Evolutionary conservation across 2,797 vertebrate genomes (phyloP), one percentile per base, ranked within the genome.

Genomic region (Argya squamiceps): DNA sequence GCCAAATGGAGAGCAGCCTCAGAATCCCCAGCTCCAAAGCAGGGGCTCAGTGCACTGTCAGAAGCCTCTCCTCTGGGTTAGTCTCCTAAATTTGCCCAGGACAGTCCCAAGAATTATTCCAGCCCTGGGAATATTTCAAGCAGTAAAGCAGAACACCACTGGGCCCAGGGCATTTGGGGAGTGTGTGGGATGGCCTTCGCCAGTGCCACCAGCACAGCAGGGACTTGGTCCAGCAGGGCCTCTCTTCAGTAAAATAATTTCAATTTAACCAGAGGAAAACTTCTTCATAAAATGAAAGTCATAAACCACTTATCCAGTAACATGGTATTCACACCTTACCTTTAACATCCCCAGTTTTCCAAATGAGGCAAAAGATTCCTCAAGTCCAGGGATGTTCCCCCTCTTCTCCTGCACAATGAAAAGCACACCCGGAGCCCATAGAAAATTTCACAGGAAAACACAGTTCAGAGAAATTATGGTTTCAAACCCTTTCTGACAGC

Each of bases 391-490:
- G 23, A 23, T 53, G 32, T 5, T 82, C 39, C 22, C 30, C 5
- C 41, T 93, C 43, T 32, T 56, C 34, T 52, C 20, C 41, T 0
- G 0, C 3, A 7, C 26, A 19, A 20, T 3, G 10, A 41, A 69
- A 55, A 90, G 26, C 12, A 27, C 19, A 7, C 7, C 1, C 2
- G 2, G 22, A 68, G 20, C 24, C 55, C 56, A 69, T 22, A 18
- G 32, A 58, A 76, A 69, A 68, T 9, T 9, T 44, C 27, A 70
- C 8, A 68, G 11, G n/a, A 83, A 87, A 89, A 60, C 1, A 41
- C 8, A 74, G 5, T 12, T 83, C 53, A 58, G 37, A 88, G 5
- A 44, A 81, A 52, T 47, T 12, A 16, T 1, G n/a, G 8, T 41
- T 91, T 36, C 5, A 17, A 52, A 77, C 12, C 23, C 30, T 49